Evolutionary conservation across 2,888 invertebrate genomes (phyloP), one percentile per base, ranked within the genome.

Genomic region (Suillia variegata): DNA sequence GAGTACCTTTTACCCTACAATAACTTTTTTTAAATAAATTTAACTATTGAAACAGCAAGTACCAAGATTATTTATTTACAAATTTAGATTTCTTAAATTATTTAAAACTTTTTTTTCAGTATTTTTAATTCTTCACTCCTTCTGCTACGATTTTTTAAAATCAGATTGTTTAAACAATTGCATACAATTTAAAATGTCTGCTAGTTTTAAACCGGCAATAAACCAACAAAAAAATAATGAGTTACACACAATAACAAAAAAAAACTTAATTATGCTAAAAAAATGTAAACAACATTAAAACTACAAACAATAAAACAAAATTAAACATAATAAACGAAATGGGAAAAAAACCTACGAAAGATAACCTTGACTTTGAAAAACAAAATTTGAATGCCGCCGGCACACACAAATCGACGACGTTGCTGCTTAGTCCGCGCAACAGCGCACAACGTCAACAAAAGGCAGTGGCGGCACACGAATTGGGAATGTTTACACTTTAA

Each of bases 291-390:
- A 47, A 33, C 18, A 47, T 4, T 15, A 17, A 47, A 17, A 24
- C 45, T 13, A 24, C 17, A 2, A 20, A 2, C 15, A 33, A n/a
- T 17, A 21, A 26, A 48, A 18, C 33, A 42, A 31, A 5, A 31
- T 26, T 21, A 51, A 48, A 53, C 55, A 42, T 3, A 18, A 49
- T 33, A 18, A 34, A 50, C 52, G 58, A 50, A 58, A 51, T n/a
- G 17, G 54, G 22, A 63, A 54, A 22, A 33, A n/a, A 17, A 52
- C 47, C 45, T 31, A 31, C 31, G 12, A 31, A 6, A 31, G n/a
- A n/a, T 62, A 62, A 65, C 72, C 70, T 75, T 75, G 76, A 75
- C 76, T 75, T 75, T 75, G 75, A 73, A 72, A 70, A 56, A 18
- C 51, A 55, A 64, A 62, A 60, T 58, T 31, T 31, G 6, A 31